These are phyloP conservation scores for Alethe castanea DNA, from an alignment of 2,113 vertebrate species.

Conservation along the genomic window DNA sequence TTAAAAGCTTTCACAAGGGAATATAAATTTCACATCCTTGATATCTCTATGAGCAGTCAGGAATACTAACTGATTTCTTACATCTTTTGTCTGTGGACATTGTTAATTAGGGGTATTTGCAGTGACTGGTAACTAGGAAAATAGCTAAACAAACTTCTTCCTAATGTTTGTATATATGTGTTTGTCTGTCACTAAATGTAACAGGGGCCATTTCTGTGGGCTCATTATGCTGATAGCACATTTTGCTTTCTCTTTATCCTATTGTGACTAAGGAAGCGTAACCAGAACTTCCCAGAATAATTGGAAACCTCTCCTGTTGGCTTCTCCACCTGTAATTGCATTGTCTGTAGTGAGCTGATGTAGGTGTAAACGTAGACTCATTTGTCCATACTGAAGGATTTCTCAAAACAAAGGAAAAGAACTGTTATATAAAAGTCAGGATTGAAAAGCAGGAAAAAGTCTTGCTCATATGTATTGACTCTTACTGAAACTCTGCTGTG, in stretches of 20 bases:
- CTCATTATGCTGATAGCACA: neutral
- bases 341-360: neutral
- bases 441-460: neutral
- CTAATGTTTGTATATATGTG: neutral
- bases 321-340: neutral
- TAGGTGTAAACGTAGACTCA: neutral
- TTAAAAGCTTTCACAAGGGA: neutral
- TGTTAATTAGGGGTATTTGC: neutral
- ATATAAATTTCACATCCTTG: neutral
- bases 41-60: neutral
- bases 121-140: neutral
- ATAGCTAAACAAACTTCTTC: neutral
- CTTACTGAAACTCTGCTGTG: neutral
- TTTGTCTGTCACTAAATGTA: neutral
- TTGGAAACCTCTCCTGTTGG: neutral
- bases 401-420: neutral
- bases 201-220: neutral
- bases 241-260: slow-evolving; percentile 12
- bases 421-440: neutral
- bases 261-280: neutral
- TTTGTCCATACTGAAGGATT: neutral
- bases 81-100: neutral
- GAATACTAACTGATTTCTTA: neutral
- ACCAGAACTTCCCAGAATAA: neutral
- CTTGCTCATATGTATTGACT: neutral